A percentile compares a stretch with the other conserved stretches of the same genome.
Evolutionary conservation across 64 coral and sea anemone species (phyloP).

Genomic region (Actinia equina): DNA sequence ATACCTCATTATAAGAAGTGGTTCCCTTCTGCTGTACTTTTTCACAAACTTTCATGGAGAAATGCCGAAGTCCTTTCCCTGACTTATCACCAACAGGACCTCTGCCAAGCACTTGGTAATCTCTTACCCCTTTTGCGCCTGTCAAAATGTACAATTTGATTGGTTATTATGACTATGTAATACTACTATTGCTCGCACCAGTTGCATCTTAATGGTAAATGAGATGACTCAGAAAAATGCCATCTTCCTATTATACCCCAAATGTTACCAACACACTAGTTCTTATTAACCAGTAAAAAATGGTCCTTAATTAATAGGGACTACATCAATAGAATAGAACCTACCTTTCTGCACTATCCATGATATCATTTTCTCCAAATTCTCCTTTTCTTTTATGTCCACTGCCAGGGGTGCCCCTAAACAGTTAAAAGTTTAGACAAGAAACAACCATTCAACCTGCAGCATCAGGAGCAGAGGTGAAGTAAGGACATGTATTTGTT

Average conservation of each 20-base stretch:
- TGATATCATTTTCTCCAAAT: conserved; percentile 72
- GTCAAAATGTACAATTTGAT: neutral
- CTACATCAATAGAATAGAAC: neutral
- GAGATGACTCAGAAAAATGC: too few relatives aligned
- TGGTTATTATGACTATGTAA: neutral
- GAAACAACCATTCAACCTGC: too few relatives aligned
- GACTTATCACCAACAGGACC: conserved; percentile 69
- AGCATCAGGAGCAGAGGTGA: too few relatives aligned
- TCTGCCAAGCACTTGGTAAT: conserved; percentile 64
- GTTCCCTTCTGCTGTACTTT: conserved; percentile 98
- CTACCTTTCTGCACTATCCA: conserved; percentile 91
- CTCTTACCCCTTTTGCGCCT: conserved; percentile 86
- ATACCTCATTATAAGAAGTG: conserved; percentile 97
- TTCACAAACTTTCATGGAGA: conserved; percentile 99
- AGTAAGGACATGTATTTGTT: too few relatives aligned
- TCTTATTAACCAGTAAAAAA: too few relatives aligned
- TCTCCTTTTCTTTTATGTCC: conserved; percentile 80
- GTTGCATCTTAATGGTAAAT: too few relatives aligned
- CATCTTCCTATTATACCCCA: too few relatives aligned
- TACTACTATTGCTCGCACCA: too few relatives aligned
- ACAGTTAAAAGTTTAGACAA: neutral
- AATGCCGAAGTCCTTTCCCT: conserved; percentile 94
- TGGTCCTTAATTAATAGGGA: too few relatives aligned
- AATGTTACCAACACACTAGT: too few relatives aligned
- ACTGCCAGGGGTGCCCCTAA: conserved; percentile 78